These are phyloP conservation scores for Galerucella nymphaeae DNA, from an alignment of 2,888 invertebrate genomes.

Conservation along the genomic window DNA sequence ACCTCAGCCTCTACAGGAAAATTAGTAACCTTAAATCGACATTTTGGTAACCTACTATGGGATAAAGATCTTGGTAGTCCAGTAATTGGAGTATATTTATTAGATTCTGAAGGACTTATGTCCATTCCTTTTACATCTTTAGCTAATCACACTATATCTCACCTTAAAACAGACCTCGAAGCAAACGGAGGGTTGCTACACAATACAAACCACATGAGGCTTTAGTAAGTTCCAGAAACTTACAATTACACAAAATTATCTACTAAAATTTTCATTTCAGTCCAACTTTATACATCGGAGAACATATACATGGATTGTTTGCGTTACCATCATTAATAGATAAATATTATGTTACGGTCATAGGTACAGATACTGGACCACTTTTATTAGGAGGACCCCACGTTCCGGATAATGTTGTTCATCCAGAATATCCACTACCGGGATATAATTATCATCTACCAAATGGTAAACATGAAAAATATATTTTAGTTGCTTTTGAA, in stretches of 20 bases:
- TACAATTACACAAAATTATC: not conserved
- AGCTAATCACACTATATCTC: conserved; percentile 85
- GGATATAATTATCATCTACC: conserved; percentile 59
- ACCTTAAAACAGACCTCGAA: conserved; percentile 62
- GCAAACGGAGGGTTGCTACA: conserved; percentile 61
- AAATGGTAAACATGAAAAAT: conserved; percentile 44
- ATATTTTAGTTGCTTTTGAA: conserved; percentile 19
- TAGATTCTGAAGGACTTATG: conserved; percentile 81
- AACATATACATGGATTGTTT: conserved; percentile 87
- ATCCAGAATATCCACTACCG: conserved; percentile 58
- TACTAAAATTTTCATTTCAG: conserved; percentile 66
- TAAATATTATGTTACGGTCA: conserved; percentile 86
- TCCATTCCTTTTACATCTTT: conserved; percentile 90
- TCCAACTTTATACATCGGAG: conserved; percentile 92
- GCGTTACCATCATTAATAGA: conserved; percentile 94
- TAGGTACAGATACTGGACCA: conserved; percentile 73
- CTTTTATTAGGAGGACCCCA: conserved; percentile 81
- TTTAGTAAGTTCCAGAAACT: conserved; percentile 64
- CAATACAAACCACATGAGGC: conserved; percentile 66
- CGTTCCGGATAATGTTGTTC: conserved; percentile 54
- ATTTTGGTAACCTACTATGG: conserved; percentile 88
- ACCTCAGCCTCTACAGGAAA: conserved; percentile 90
- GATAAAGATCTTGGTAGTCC: conserved; percentile 88
- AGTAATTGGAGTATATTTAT: conserved; percentile 87
- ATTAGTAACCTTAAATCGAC: conserved; percentile 85